Evolutionary conservation across 35 echinoderm and acorn worm genomes (phyloP), one percentile per base, ranked within the genome.

Genomic region (Anneissia japonica): DNA sequence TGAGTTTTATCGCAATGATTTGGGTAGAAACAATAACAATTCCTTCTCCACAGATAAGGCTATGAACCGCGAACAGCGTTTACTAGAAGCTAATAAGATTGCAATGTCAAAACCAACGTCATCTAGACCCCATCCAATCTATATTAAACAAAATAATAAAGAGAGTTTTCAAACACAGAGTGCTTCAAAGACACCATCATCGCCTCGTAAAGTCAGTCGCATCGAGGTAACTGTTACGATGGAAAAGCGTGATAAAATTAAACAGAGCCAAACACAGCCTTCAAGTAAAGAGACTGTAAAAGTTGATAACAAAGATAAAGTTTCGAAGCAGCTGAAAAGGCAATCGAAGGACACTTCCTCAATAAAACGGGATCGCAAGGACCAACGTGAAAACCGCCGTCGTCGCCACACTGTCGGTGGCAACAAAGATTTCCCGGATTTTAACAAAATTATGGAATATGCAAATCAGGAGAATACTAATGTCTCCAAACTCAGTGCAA

Each of bases 391-490:
- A 78, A 90, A 89, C 40, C 82, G 89, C 32, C 41, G 83, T 30
- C 76, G 95, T 26, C 41, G 95, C 37, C 95, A 97, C 40, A 97
- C 95, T 0, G 78, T 93, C 3, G 95, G 91, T 0, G 95, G 95
- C 9, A 75, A 82, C 7, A 91, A 84, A 30, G 93, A 91, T 4
- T 46, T 87, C 28, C 88, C 74, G 46, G 88, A 91, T 32, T 64
- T 74, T 45, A 83, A 90, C 33, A 93, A 91, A 87, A 87, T 91
- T 1, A 56, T 93, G 46, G 88, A 90, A 81, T 81, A 40, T 81
- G 35, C 35, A 81, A 30, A 39, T 36, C 36, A 81, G 21, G 79
- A 81, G 9, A 81, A 39, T 81, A 30, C 16, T 1, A 81, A 81
- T 21, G 79, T 38, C 3, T 39, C 35, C 10, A 81, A 81, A 81